These are phyloP conservation scores for Hyppa rectilinea DNA, from an alignment of 2,888 invertebrate genomes.

Conservation along the genomic window DNA sequence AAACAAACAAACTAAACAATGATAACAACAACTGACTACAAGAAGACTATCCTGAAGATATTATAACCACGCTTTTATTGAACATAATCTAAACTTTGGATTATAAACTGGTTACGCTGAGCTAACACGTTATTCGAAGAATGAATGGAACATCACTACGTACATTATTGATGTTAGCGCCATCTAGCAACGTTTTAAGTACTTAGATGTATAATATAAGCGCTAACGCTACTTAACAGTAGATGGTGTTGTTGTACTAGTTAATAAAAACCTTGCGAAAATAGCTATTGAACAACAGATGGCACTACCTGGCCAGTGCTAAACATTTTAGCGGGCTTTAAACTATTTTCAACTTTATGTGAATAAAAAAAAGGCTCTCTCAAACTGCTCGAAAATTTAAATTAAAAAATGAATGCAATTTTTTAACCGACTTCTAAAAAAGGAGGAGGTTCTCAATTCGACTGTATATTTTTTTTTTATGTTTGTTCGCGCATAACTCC, in stretches of 20 bases:
- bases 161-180: neutral
- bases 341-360: neutral
- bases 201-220: neutral
- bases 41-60: neutral
- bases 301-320: neutral
- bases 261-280: neutral
- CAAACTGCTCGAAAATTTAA: neutral
- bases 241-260: slow-evolving; percentile 63
- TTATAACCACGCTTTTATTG: neutral
- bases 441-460: no score
- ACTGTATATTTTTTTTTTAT: no score
- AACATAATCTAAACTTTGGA: neutral
- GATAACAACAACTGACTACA: neutral
- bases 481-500: no score
- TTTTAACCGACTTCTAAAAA: no score
- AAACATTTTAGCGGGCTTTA: neutral
- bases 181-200: slow-evolving; percentile 10
- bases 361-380: neutral
- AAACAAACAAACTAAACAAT: no score
- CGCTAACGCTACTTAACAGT: slow-evolving; percentile 57
- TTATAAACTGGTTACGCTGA: no score
- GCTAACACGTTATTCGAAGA: neutral
- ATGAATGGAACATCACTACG: slow-evolving; percentile 24
- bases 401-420: neutral
- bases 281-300: slow-evolving; percentile 54